Conservation (phyloP, 2,888 invertebrate genomes). For the Gandaritis pyraliata region DNA sequence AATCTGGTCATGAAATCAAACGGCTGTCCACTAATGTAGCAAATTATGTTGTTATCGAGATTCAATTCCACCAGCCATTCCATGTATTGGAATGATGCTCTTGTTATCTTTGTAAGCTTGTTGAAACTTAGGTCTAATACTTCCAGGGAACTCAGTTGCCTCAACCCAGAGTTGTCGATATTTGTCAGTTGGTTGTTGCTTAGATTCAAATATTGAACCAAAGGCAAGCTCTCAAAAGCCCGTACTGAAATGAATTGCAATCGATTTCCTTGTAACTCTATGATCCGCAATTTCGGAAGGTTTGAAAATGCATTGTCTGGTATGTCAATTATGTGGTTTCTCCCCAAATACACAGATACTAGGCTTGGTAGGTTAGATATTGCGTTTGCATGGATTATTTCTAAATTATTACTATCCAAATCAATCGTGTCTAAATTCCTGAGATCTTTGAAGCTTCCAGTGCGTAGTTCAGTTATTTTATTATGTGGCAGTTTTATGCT, state of each 20-base stretch:
- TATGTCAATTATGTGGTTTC: conserved; percentile 89
- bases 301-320: conserved; percentile 91
- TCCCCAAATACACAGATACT: conserved; percentile 87
- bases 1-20: conserved; percentile 93
- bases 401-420: conserved; percentile 92
- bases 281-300: conserved; percentile 88
- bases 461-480: conserved; percentile 87
- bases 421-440: conserved; percentile 89
- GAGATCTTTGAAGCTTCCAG: conserved; percentile 89
- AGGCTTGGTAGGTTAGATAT: conserved; percentile 88
- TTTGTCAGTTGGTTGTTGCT: conserved; percentile 91
- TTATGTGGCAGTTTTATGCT: conserved; percentile 91
- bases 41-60: conserved; percentile 93
- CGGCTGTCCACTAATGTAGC: conserved; percentile 90
- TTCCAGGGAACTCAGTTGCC: conserved; percentile 90
- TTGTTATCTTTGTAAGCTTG: conserved; percentile 87
- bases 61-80: conserved; percentile 94
- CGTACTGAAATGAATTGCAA: conserved; percentile 88
- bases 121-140: conserved; percentile 94
- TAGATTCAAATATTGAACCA: conserved; percentile 91
- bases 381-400: conserved; percentile 89
- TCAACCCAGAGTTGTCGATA: conserved; percentile 90
- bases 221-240: conserved; percentile 91
- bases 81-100: conserved; percentile 88
- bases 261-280: conserved; percentile 92